Conservation (phyloP, 2,888 invertebrate genomes). For the Zaprionus obscuricornis region DNA sequence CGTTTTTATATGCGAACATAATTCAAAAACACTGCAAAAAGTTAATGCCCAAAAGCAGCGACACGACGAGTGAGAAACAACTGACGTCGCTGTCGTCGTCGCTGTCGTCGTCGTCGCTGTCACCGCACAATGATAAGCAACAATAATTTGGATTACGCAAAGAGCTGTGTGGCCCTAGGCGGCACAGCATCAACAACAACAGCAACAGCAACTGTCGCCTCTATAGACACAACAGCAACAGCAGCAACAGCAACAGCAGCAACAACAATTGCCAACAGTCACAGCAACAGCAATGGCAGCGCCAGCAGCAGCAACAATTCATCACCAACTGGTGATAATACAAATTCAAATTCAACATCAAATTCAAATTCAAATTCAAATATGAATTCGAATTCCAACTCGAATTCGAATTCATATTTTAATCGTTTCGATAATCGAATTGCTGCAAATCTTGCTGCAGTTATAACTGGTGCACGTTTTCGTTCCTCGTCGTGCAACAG, state of each 20-base stretch:
- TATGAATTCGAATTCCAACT: slow-evolving; percentile 37
- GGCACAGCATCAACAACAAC: slow-evolving; percentile 33
- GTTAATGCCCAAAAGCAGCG: slow-evolving; percentile 72
- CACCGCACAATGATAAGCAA: slow-evolving; percentile 82
- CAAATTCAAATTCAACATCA: slow-evolving; percentile 32
- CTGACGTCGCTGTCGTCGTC: slow-evolving; percentile 13
- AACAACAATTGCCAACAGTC: slow-evolving; percentile 39
- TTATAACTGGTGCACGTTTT: slow-evolving; percentile 73
- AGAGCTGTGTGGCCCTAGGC: slow-evolving; percentile 59
- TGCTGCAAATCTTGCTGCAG: slow-evolving; percentile 78
- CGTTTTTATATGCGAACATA: slow-evolving; percentile 76
- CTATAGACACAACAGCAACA: slow-evolving; percentile 26
- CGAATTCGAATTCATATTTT: slow-evolving; percentile 70
- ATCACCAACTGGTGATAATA: slow-evolving; percentile 63
- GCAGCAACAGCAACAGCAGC: slow-evolving; percentile 19
- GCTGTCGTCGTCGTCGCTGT: no score
- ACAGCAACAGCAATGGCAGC: slow-evolving; percentile 41
- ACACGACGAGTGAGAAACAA: background rate
- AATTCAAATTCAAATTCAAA: slow-evolving; percentile 62
- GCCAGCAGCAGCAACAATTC: slow-evolving; percentile 67
- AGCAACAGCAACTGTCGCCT: slow-evolving; percentile 5
- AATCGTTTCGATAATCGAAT: slow-evolving; percentile 81
- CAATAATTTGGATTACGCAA: slow-evolving; percentile 82
- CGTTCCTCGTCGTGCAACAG: slow-evolving; percentile 75
- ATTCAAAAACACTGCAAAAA: slow-evolving; percentile 75